Evolutionary conservation across 2,888 invertebrate genomes (phyloP), one percentile per base, ranked within the genome.

Genomic region (Andrena hattorfiana): DNA sequence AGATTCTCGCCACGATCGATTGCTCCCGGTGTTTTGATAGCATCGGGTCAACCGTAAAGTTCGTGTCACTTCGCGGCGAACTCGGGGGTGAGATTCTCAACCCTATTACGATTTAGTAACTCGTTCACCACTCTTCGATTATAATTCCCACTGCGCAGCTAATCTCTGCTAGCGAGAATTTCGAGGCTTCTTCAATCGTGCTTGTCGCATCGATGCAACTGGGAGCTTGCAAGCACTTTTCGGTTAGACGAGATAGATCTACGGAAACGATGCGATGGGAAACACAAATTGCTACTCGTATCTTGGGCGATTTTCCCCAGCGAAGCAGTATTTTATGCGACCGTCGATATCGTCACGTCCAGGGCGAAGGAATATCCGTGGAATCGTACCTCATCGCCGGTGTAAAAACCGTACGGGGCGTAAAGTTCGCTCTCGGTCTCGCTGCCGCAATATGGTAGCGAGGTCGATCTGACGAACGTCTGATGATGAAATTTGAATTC

Each of bases 361-460:
- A 23, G 7, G 4, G 1, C 10, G 16, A 67, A 28, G 28, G 51
- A 56, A 69, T 26, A 71, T 8, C 16, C n/a, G 10, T 23, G 51
- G 10, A 20, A 51, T 79, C 86, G 72, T 87, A 95, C 95, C 89
- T 96, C 96, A 87, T 95, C 95, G 10, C 95, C 95, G 86, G 95
- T 95, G 92, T 96, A 97, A 93, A 97, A 97, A 92, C 97, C 97
- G 93, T 97, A 97, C 0, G 97, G 97, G 8, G 97, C 96, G 91
- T 97, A 97, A 82, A 97, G 97, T 92, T 98, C 97, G 73, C 97
- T 97, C 94, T 97, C 98, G 74, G 96, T 96, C 94, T 97, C 97
- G 92, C 97, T 97, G 81, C 97, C 97, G 92, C 97, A 97, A 93
- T 97, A 97, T 6, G 97, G 97, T 67, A 97, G 95, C 2, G 97